Evolutionary conservation across 2,113 vertebrate species (phyloP), one percentile per base, ranked within the genome.

Genomic region (Parus major): DNA sequence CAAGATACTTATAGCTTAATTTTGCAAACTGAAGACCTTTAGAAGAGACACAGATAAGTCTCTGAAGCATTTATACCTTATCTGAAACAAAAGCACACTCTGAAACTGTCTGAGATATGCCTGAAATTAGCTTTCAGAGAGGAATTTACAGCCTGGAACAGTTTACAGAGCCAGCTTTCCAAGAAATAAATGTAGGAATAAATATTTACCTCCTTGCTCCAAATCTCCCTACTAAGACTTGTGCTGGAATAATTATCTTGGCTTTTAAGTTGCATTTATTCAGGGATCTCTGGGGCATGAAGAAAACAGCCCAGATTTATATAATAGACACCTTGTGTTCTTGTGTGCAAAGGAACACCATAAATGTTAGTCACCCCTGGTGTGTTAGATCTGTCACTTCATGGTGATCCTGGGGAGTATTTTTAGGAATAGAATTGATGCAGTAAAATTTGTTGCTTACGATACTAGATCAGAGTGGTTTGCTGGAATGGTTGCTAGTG

Each of bases 211-310:
- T 88, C 49, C 24, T 76, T 82, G 31, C 63, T 91, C 55, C 81
- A 92, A 81, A 80, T 68, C 46, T 85, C 55, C 35, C 19, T 44
- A 39, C 4, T 57, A 60, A 86, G 39, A 44, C 15, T 86, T 60
- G 61, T 69, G 39, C 68, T 86, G 88, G 89, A 95, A 92, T 88
- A 78, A 92, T 87, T 92, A 77, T 79, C 31, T 89, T 76, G n/a
- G 44, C 57, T 92, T 94, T 96, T 47, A 95, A 82, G 82, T 70
- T 90, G 31, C 46, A n/a, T 96, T 95, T 92, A 87, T 93, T 92
- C 52, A 41, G 66, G 75, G 35, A 77, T 25, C 61, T 69, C 18
- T 18, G 25, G 49, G 55, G 12, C 77, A 80, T 47, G 73, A 72
- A 69, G 92, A 49, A 42, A 85, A 28, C 33, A 86, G 49, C 71